A percentile compares a stretch with the other conserved stretches of the same genome.
Conservation (phyloP, 2,113 vertebrate species). For the Neogobius melanostomus region DNA sequence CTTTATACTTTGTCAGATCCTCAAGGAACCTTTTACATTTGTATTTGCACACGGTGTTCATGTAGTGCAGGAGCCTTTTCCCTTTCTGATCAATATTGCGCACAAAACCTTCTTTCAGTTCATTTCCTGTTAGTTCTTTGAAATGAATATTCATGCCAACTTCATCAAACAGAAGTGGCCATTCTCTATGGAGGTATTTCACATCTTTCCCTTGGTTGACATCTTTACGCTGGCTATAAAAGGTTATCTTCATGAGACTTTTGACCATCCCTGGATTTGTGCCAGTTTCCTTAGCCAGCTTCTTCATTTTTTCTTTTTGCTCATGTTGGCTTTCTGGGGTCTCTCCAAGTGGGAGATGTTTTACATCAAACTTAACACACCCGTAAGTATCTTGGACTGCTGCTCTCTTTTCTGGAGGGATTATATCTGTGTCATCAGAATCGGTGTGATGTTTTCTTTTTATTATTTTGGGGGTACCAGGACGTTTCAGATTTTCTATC, state of each 20-base stretch:
- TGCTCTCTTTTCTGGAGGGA: background rate
- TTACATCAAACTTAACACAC: background rate
- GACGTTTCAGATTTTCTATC: conserved; percentile 4
- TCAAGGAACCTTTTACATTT: conserved; percentile 26
- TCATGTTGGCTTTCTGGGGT: too few relatives aligned
- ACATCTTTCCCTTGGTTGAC: too few relatives aligned
- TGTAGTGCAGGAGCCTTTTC: conserved; percentile 32
- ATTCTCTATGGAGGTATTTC: too few relatives aligned
- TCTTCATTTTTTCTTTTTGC: too few relatives aligned
- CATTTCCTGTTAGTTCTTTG: conserved; percentile 1
- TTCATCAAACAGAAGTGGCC: background rate
- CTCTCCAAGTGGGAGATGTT: background rate
- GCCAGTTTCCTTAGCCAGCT: too few relatives aligned
- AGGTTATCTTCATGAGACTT: too few relatives aligned
- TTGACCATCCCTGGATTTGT: too few relatives aligned
- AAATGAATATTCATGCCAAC: background rate
- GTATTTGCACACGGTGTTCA: conserved; percentile 7
- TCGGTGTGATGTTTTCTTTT: background rate
- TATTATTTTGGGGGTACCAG: background rate
- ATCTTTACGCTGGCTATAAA: too few relatives aligned
- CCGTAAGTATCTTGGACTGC: background rate
- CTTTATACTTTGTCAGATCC: conserved; percentile 7
- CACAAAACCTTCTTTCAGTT: conserved; percentile 27
- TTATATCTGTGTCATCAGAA: background rate
- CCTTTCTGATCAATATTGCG: conserved; percentile 26